A percentile compares a stretch with the other conserved stretches of the same genome.
Evolutionary conservation across 2,797 vertebrate species (phyloP).

Genomic region (Brachyrhaphis roseni): DNA sequence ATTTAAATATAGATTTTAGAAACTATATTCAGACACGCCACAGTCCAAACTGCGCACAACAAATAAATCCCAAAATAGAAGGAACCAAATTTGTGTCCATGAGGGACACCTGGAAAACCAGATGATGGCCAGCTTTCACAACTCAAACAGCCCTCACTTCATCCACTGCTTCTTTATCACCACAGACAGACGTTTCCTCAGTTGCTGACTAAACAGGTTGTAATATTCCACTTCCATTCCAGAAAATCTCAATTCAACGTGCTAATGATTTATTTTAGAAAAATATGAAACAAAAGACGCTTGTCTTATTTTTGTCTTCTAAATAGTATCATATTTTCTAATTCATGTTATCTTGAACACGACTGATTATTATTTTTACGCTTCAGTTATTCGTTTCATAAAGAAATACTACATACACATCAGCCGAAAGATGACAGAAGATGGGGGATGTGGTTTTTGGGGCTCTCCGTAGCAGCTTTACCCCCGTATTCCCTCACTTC

Average conservation of each 20-base stretch:
- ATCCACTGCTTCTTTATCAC: conserved; percentile 17
- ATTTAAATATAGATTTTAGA: conserved; percentile 11
- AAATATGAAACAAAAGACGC: conserved; percentile 75
- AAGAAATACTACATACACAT: conserved; percentile 77
- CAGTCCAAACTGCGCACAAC: conserved; percentile 40
- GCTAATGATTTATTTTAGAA: conserved; percentile 73
- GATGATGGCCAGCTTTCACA: conserved; percentile 28
- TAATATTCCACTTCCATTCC: conserved; percentile 47
- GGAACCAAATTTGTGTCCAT: conserved; percentile 11
- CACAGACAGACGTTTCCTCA: conserved; percentile 32
- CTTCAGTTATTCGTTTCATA: conserved; percentile 67
- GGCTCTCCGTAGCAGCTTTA: conserved; percentile 34
- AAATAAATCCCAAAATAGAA: conserved; percentile 41
- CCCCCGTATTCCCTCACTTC: conserved; percentile 29
- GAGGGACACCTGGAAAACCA: conserved; percentile 17
- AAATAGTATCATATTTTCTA: conserved; percentile 49
- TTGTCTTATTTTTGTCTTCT: conserved; percentile 52
- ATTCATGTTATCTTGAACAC: conserved; percentile 52
- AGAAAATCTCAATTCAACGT: conserved; percentile 66
- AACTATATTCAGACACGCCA: conserved; percentile 40
- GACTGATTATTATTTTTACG: conserved; percentile 71
- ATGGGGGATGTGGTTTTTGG: conserved; percentile 38
- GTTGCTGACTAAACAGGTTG: conserved; percentile 22
- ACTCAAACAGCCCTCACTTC: conserved; percentile 1
- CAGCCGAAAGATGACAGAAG: conserved; percentile 52